These are phyloP conservation scores for Herpetotheres cachinnans DNA, from an alignment of 2,113 vertebrate species.

Conservation along the genomic window DNA sequence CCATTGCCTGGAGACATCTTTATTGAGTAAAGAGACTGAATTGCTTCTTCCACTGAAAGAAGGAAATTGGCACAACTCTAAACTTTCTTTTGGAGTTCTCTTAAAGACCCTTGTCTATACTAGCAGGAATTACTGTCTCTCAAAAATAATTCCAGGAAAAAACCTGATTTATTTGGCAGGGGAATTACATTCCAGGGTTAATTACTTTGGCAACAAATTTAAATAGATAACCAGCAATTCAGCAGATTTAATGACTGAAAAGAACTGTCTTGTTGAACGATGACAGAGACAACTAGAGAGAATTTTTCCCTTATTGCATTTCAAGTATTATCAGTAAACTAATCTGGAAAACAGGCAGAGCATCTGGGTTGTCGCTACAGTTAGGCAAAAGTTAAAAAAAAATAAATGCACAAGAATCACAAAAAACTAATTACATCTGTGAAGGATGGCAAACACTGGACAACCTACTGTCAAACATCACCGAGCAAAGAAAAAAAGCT, in stretches of 20 bases:
- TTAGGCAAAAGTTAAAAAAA: background rate
- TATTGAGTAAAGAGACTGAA: background rate
- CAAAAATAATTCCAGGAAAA: background rate
- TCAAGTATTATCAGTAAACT: background rate
- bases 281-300: background rate
- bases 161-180: background rate
- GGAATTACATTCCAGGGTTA: conserved; percentile 16
- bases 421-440: background rate
- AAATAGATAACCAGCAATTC: background rate
- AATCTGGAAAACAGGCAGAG: background rate
- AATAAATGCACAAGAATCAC: background rate
- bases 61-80: background rate
- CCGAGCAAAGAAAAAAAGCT: background rate
- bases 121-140: background rate
- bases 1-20: background rate
- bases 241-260: background rate
- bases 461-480: background rate
- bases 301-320: background rate
- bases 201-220: conserved; percentile 27
- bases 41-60: background rate
- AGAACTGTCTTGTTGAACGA: background rate
- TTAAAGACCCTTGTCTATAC: background rate
- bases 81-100: background rate
- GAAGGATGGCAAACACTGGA: background rate
- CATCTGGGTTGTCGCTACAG: background rate